Base-by-base conservation (phyloP, 2,888 invertebrate genomes). In the Allophyes oxyacanthae region DNA sequence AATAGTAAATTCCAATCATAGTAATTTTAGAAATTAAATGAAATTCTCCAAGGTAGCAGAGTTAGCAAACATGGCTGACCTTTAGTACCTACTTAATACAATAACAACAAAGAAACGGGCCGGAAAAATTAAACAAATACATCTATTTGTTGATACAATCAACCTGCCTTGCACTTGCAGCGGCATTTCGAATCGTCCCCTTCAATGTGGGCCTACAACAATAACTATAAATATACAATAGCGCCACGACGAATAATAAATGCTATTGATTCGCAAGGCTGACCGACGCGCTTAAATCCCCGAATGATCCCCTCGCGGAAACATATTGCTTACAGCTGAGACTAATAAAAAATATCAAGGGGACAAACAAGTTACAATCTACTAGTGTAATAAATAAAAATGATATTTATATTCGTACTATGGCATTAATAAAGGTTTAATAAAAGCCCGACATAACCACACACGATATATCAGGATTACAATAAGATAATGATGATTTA, bases 271-370 rank as follows among this genome's bases (percentile, higher is more conserved):
- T 77, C 66, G 81, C 78, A 79, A 81, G 81, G 78, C 81, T 89
- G 88, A 86, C 88, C 87, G 76, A 81, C 82, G 83, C 84, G 85
- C 75, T 88, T 75, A 87, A 88, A 90, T 88, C 85, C 81, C 70
- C 77, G 60, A 77, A 79, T 87, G 84, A 87, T 87, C 84, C 81
- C 82, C 79, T 59, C 46, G 51, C 72, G 77, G 79, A 84, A 88
- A 88, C 86, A 89, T 88, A 89, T 87, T 89, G 86, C 82, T 82
- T 77, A 83, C 85, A 82, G 83, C 84, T 85, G 83, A 81, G 85
- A 65, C 83, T 78, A 79, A 85, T 85, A 85, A 84, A 75, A 75
- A 64, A 62, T 65, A 63, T 57, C 46, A 64, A 58, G 75, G 75
- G 74, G 67, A n/a, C 52, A 72, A 55, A 59, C 38, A 41, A 36